Base-by-base conservation (phyloP, 2,113 vertebrate species). In the Oxyruncus cristatus region DNA sequence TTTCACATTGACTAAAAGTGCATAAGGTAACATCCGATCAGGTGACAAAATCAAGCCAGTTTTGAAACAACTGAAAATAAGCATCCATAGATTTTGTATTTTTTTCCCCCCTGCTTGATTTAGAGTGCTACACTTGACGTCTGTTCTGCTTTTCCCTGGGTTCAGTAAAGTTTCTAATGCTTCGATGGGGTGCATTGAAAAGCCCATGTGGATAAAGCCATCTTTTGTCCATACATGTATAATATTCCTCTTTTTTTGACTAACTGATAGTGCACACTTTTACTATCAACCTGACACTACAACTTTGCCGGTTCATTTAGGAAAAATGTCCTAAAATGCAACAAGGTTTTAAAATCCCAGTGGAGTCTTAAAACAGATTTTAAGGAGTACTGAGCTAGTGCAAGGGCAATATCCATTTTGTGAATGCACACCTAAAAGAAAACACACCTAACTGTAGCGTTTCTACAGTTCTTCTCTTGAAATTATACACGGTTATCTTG, bases 21-120 rank as follows among this genome's bases (percentile, higher is more conserved):
- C 15, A 65, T 44, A 75, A 96, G 86, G 55, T 47, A 91, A 84
- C n/a, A 75, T 63, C 59, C 80, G 24, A 71, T 91, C 13, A 74
- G 39, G 28, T 71, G 26, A 61, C 6, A 44, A 82, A 92, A 65
- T 66, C 6, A 90, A 83, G 76, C 19, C 46, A 82, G 44, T 84
- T 93, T 61, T 91, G 65, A 78, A 96, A 27, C 12, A 91, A 76
- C 8, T 63, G 22, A 55, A 87, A 81, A 75, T 7, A 68, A 75
- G 1, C 4, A 35, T 50, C 68, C 5, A 8, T 23, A 28, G 24
- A 12, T 15, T n/a, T n/a, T n/a, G n/a, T n/a, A n/a, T n/a, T 6
- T 4, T 19, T 32, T 42, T 50, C 32, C n/a, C 0, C 6, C 9
- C 5, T 41, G 5, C 4, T 5, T 39, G 4, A 9, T 37, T 86